Evolutionary conservation across 2,888 invertebrate genomes (phyloP).

Genomic region (Trichopria drosophilae): DNA sequence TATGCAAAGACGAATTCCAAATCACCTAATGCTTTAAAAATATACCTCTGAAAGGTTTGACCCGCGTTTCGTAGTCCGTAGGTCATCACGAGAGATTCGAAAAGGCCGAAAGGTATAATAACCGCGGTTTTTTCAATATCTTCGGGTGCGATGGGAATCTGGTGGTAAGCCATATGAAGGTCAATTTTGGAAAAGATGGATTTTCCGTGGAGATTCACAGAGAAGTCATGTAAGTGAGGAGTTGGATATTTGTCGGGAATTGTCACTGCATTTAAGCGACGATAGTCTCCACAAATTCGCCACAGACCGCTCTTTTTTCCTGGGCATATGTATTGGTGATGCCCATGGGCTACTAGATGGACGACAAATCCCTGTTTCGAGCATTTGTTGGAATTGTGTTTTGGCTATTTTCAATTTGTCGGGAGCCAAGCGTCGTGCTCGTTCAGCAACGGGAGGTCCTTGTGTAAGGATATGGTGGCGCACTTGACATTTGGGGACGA

Average conservation of each 20-base stretch:
- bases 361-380: neutral
- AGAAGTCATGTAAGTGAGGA: conserved; percentile 4
- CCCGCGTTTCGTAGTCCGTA: neutral
- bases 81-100: neutral
- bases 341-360: neutral
- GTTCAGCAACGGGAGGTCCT: neutral
- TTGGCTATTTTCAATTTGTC: conserved; percentile 1
- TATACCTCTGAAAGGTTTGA: conserved; percentile 14
- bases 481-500: neutral
- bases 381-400: neutral
- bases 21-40: conserved; percentile 9
- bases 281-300: neutral
- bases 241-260: neutral
- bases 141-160: conserved; percentile 7
- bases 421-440: neutral
- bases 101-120: conserved; percentile 1
- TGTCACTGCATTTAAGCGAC: neutral
- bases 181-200: neutral
- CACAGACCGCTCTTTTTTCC: neutral
- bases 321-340: conserved; percentile 5
- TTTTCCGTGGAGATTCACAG: neutral
- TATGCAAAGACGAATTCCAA: neutral
- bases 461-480: neutral
- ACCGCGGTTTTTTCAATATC: conserved; percentile 4
- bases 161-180: conserved; percentile 13